These are phyloP conservation scores for Terrapene triunguis DNA, from an alignment of 2,113 vertebrate species.

Conservation along the genomic window DNA sequence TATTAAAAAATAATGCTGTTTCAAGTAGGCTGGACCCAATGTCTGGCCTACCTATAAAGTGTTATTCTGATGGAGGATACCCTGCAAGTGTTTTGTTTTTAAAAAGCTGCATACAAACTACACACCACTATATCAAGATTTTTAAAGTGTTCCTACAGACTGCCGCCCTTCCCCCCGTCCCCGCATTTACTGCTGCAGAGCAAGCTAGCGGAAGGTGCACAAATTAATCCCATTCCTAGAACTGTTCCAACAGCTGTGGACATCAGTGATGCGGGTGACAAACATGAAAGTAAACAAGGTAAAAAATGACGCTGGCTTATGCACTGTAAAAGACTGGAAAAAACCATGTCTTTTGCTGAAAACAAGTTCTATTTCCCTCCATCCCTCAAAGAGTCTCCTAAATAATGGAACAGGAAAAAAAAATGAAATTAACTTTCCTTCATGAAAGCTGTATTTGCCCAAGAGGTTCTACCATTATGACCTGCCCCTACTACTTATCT, in stretches of 20 bases:
- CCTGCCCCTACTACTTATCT: not conserved
- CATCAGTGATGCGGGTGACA: not conserved
- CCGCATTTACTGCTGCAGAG: not conserved
- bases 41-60: not conserved
- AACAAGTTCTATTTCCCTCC: not conserved
- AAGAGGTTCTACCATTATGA: not conserved
- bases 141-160: not conserved
- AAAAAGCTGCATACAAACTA: not conserved
- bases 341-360: not conserved
- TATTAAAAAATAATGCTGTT: not conserved
- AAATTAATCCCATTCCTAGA: not conserved
- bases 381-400: not conserved
- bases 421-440: not conserved
- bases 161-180: too few relatives aligned
- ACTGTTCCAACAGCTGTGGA: not conserved
- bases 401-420: not conserved
- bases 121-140: not conserved
- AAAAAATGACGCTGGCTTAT: not conserved
- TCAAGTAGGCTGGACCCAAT: not conserved
- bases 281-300: not conserved
- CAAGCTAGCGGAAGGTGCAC: not conserved
- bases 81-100: not conserved
- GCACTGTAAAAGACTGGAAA: not conserved
- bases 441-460: not conserved
- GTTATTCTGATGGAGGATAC: not conserved